Evolutionary conservation across 2,113 vertebrate species (phyloP).

Genomic region (Calyptomena viridis): DNA sequence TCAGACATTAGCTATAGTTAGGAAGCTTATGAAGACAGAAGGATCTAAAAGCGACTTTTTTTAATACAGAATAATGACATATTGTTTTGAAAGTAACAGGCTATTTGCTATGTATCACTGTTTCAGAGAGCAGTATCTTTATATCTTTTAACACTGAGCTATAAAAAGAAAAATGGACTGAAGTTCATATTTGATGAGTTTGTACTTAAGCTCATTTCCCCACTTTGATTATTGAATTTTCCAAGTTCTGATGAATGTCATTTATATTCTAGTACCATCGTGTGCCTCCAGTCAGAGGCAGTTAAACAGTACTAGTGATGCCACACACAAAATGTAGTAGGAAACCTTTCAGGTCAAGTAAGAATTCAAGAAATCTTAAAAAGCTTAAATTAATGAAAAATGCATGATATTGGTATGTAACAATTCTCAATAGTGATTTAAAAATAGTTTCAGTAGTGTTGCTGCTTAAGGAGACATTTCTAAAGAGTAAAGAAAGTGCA

Average conservation of each 20-base stretch:
- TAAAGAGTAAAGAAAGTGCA: neutral
- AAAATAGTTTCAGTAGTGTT: neutral
- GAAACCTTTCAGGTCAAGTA: neutral
- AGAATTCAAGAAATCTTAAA: neutral
- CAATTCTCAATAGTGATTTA: neutral
- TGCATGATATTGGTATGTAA: neutral
- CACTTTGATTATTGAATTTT: neutral
- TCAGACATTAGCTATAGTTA: conserved; percentile 55
- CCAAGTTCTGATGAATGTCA: neutral
- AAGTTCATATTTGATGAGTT: neutral
- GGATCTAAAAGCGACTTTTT: conserved; percentile 3
- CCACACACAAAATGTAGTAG: neutral
- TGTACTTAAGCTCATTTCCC: neutral
- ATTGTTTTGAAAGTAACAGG: conserved; percentile 58
- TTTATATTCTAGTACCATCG: neutral
- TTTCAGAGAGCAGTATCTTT: conserved; percentile 50
- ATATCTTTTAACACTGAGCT: conserved; percentile 23
- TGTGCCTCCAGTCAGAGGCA: neutral
- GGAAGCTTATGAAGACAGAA: conserved; percentile 40
- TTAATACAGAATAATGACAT: conserved; percentile 36
- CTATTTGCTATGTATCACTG: conserved; percentile 26
- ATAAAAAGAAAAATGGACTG: conserved; percentile 11
- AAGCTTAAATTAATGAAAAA: conserved; percentile 1
- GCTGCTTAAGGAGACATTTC: neutral
- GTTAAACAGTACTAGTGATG: neutral